These are phyloP conservation scores for Torymus tubicola DNA, from an alignment of 2,888 invertebrate species.

Conservation along the genomic window DNA sequence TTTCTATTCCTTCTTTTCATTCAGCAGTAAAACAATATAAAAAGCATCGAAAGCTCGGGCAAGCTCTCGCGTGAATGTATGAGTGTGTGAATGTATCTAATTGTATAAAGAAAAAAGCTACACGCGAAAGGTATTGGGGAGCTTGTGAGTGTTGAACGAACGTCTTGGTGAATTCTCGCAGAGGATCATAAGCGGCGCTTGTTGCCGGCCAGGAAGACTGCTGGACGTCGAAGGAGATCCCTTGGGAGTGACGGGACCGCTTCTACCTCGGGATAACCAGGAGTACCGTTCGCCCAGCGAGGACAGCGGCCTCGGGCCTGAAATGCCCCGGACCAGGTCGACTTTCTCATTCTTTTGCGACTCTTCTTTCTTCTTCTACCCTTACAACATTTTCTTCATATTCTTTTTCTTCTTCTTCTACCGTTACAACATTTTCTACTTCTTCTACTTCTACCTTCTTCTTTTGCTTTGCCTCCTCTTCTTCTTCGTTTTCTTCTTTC, in stretches of 20 bases:
- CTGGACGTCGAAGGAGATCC: conserved; percentile 75
- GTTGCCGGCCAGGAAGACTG: conserved; percentile 74
- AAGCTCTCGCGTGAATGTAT: not conserved
- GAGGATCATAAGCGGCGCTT: conserved; percentile 70
- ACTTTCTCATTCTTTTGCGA: conserved; percentile 41
- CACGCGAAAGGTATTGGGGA: conserved; percentile 28
- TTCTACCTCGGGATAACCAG: conserved; percentile 79
- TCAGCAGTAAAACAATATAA: not conserved
- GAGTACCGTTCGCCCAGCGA: conserved; percentile 92
- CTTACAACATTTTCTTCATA: conserved; percentile 11
- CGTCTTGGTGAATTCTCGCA: conserved; percentile 69
- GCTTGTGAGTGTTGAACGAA: conserved; percentile 23
- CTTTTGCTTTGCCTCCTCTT: too few species aligned
- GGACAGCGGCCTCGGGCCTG: conserved; percentile 95
- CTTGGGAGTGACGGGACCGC: conserved; percentile 73
- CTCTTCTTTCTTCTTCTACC: conserved; percentile 49
- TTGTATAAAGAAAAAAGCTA: not conserved
- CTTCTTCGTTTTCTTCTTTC: not conserved
- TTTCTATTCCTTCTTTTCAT: conserved; percentile 6
- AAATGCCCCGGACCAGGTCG: conserved; percentile 79
- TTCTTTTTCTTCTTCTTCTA: conserved; percentile 57
- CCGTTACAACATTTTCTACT: not conserved
- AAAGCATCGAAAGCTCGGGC: conserved; percentile 33
- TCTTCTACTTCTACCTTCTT: conserved; percentile 8
- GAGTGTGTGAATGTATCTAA: not conserved